Evolutionary conservation across 92 coral and sea anemone genomes (phyloP).

Genomic region (Montipora capitata): DNA sequence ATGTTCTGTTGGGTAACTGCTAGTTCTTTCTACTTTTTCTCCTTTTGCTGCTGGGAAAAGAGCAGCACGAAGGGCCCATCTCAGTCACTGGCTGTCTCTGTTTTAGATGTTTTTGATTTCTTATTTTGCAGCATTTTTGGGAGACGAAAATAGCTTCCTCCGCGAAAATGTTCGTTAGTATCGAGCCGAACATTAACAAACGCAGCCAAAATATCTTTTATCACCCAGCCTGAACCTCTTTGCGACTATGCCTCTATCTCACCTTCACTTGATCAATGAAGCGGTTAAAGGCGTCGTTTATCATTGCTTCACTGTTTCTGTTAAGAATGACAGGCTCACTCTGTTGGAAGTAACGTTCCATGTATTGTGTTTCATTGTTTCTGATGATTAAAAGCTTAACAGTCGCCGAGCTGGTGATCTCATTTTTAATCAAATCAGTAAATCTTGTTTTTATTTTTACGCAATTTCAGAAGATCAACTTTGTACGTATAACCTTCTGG

Average conservation of each 20-base stretch:
- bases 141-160: not conserved
- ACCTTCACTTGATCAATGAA: not conserved
- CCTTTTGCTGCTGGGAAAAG: not conserved
- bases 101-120: not conserved
- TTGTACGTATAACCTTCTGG: not conserved
- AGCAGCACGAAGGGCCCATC: not conserved
- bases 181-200: not conserved
- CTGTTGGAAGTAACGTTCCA: not conserved
- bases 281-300: not conserved
- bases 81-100: not conserved
- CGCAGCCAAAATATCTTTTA: not conserved
- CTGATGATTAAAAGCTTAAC: not conserved
- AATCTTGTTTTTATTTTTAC: not conserved
- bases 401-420: not conserved
- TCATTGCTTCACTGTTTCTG: not conserved
- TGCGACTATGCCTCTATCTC: not conserved
- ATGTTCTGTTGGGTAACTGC: not conserved
- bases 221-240: not conserved
- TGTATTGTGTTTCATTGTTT: not conserved
- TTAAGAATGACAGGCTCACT: not conserved
- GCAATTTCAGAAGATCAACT: not conserved
- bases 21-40: conserved; percentile 1
- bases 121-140: not conserved
- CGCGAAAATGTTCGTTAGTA: not conserved
- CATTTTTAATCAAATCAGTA: not conserved